phyloP scores from a whole-genome alignment of 2,113 vertebrate genomes.

The Pseudorectes ferrugineus region DNA sequence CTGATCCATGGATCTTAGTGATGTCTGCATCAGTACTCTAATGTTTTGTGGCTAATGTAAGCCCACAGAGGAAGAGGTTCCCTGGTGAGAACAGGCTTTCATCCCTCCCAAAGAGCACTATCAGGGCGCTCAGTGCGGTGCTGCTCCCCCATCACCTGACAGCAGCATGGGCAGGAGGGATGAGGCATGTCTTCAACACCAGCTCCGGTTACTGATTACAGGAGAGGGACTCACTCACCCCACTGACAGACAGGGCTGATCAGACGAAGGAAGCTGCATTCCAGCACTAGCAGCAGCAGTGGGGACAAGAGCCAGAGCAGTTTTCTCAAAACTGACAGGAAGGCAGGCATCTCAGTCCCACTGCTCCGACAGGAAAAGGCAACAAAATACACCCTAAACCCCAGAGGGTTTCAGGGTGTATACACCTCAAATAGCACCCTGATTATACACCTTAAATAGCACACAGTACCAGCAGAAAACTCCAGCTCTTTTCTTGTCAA shows the following conservation, averaged over 20 bases:
- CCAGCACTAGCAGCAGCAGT: background rate
- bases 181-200: constrained; percentile 27
- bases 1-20: background rate
- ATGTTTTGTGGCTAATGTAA: background rate
- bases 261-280: background rate
- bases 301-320: background rate
- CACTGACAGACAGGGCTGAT: constrained; percentile 25
- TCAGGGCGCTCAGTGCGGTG: rapidly evolving
- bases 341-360: background rate
- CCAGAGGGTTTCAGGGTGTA: background rate
- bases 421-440: background rate
- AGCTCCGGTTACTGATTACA: constrained; percentile 45
- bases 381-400: background rate
- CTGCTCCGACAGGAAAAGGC: rapidly evolving
- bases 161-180: background rate
- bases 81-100: background rate
- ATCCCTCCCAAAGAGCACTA: background rate
- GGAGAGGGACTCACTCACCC: constrained; percentile 5
- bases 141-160: background rate
- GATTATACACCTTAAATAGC: background rate
- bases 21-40: background rate
- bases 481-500: background rate
- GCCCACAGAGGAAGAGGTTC: background rate
- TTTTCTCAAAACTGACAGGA: background rate
- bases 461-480: background rate